Evolutionary conservation across 2,113 vertebrate genomes (phyloP).

Genomic region (Lamprotornis superbus): DNA sequence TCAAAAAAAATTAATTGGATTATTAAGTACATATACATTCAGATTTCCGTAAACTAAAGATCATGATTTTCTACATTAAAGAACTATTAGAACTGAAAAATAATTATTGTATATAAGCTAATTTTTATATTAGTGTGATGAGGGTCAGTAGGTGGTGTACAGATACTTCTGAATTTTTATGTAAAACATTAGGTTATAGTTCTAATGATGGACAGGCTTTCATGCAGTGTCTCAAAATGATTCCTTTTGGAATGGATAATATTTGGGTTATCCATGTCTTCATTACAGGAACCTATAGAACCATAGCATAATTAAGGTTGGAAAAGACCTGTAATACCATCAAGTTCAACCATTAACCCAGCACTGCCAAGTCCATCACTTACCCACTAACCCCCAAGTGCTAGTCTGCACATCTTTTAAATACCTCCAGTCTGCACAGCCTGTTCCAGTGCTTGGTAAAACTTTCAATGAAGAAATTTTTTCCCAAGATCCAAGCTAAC

Average conservation of each 20-base stretch:
- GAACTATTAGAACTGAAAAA: background rate
- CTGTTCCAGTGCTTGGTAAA: background rate
- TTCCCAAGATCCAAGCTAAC: background rate
- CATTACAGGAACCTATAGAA: background rate
- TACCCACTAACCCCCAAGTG: background rate
- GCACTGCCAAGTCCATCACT: background rate
- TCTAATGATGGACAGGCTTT: background rate
- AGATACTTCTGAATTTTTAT: background rate
- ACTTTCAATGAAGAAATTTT: background rate
- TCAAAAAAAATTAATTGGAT: background rate
- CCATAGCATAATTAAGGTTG: background rate
- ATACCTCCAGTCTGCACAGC: background rate
- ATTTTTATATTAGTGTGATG: background rate
- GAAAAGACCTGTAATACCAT: background rate
- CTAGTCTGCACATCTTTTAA: background rate
- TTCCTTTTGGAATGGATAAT: background rate
- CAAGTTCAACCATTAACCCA: background rate
- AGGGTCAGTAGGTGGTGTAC: background rate
- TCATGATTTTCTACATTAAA: background rate
- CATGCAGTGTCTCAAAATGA: background rate
- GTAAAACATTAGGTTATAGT: background rate
- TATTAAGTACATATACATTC: background rate
- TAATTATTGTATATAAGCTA: background rate
- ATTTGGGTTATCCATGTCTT: background rate
- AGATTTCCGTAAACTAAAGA: background rate